Evolutionary conservation across 2,888 invertebrate genomes (phyloP), one percentile per base, ranked within the genome.

Genomic region (Calameuta filiformis): DNA sequence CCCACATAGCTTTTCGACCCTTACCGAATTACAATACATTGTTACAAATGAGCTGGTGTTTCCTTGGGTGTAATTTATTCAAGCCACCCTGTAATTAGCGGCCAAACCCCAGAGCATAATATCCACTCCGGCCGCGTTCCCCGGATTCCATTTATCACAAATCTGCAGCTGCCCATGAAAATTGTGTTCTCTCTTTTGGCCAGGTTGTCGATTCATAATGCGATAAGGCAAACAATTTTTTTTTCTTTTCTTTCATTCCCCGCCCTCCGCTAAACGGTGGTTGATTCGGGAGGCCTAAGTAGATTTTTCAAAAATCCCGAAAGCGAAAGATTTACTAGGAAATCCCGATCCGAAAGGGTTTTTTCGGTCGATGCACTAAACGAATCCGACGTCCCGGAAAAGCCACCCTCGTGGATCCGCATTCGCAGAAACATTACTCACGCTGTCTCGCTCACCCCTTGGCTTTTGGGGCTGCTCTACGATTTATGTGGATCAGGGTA

Each of bases 121-220:
- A 84, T 85, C 82, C 83, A 83, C 85, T 81, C 84, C 76, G 75
- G 83, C 85, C 85, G 84, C 86, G 86, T 86, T 88, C 87, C 81
- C 84, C 79, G 84, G 83, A 89, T 89, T 89, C 88, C 87, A 86
- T 88, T 89, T 89, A 89, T 89, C 89, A 87, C 86, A 81, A 89
- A 87, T 88, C 87, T 86, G 85, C 87, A 86, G 88, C 87, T 88
- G 87, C 85, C 81, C 82, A 77, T 78, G 79, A 79, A 83, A 84
- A 75, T 79, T 73, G 75, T 79, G 15, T 31, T 34, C 12, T 71
- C 33, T 31, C 33, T 34, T 71, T 33, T 71, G 71, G 71, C 71
- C 71, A 31, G 34, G 31, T 12, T 33, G 71, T 71, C 71, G 71
- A 34, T 71, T 71, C 33, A 11, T 31, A 71, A 71, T 33, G 31